Conservation (phyloP, 2,113 vertebrate genomes). For the Uria lomvia region DNA sequence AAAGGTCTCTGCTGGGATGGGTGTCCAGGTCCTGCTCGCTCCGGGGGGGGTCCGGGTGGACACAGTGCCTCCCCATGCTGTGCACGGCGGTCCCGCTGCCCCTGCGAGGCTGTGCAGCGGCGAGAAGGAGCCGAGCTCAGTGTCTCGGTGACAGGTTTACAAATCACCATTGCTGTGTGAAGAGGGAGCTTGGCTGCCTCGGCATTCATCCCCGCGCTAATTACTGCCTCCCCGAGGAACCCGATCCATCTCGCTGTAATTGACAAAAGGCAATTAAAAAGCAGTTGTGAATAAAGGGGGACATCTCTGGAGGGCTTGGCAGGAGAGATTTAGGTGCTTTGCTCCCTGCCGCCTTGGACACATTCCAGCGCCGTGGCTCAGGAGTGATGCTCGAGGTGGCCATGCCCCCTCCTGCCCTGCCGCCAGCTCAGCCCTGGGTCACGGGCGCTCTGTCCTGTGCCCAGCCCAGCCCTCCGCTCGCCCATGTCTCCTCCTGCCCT, state of each 20-base stretch:
- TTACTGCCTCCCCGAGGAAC: constrained; percentile 54
- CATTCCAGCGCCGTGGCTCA: fast-evolving
- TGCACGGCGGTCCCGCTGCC: neutral
- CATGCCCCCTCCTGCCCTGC: neutral
- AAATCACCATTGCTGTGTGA: constrained; percentile 43
- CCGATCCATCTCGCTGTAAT: constrained; percentile 49
- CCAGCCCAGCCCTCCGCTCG: neutral
- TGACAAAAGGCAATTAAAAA: constrained; percentile 68
- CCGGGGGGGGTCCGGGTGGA: fast-evolving
- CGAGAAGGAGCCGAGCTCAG: neutral
- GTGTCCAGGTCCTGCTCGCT: fast-evolving
- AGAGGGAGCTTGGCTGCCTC: constrained; percentile 35
- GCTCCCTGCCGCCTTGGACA: neutral
- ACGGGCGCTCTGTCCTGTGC: fast-evolving
- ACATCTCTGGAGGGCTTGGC: constrained; percentile 23
- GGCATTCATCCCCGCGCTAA: constrained; percentile 36
- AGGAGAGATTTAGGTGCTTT: constrained; percentile 36
- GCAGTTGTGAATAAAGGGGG: constrained; percentile 52
- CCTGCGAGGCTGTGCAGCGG: neutral
- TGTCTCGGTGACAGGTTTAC: constrained; percentile 54
- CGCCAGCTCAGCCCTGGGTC: neutral
- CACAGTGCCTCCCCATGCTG: fast-evolving
- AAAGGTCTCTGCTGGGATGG: neutral
- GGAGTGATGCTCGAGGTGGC: fast-evolving
- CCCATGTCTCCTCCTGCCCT: fast-evolving